These are phyloP conservation scores for Craniophora ligustri DNA, from an alignment of 2,888 invertebrate species.

Conservation along the genomic window DNA sequence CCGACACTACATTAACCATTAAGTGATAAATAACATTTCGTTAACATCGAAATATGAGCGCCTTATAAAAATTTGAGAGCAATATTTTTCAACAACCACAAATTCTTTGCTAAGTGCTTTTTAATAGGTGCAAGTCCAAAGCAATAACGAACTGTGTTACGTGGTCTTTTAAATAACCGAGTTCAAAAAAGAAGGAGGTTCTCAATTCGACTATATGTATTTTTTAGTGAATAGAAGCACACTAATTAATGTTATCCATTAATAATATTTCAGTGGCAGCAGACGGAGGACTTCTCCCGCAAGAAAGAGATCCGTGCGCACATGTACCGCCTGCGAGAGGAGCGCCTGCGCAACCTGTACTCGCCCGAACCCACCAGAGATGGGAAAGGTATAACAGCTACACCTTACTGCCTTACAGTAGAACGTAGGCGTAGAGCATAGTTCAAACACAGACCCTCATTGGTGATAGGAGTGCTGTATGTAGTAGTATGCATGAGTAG, in stretches of 20 bases:
- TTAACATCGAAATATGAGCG: background rate
- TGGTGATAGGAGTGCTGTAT: too few species aligned
- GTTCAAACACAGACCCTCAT: too few species aligned
- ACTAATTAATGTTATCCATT: background rate
- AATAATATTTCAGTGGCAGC: constrained; percentile 91
- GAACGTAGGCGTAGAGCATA: too few species aligned
- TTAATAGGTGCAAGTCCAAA: background rate
- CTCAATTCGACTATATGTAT: background rate
- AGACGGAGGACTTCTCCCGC: constrained; percentile 94
- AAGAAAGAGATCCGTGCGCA: constrained; percentile 96
- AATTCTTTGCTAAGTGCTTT: background rate
- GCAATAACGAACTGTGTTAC: too few species aligned
- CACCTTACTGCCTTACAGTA: background rate
- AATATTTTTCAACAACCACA: background rate
- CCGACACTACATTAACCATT: too few species aligned
- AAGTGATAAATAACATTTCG: too few species aligned
- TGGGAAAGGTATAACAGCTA: constrained; percentile 73
- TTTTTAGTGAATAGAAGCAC: background rate
- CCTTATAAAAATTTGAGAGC: constrained; percentile 16
- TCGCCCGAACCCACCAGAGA: constrained; percentile 80
- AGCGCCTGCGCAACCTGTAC: constrained; percentile 93
- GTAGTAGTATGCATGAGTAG: too few species aligned
- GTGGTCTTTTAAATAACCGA: background rate
- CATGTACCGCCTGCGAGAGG: constrained; percentile 95
- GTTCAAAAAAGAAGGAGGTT: too few species aligned